phyloP scores from a whole-genome alignment of 2,797 vertebrate species.

The Gymnothorax reevesii region DNA sequence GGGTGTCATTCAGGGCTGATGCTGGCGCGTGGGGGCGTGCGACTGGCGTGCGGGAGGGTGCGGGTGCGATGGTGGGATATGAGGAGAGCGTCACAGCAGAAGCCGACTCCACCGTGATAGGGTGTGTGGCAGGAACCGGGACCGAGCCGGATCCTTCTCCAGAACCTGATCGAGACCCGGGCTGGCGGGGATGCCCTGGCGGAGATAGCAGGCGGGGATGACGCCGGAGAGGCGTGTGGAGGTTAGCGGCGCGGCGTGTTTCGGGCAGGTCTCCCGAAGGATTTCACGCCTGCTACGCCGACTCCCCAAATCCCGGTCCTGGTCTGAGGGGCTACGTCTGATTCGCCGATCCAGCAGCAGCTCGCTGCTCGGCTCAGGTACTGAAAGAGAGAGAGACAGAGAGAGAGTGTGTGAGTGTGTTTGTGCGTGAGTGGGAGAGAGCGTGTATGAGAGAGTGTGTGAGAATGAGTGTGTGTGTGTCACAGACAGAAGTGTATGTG shows the following conservation, averaged over 20 bases:
- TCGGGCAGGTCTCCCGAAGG: constrained; percentile 78
- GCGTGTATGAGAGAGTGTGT: too few species aligned
- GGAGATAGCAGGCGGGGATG: constrained; percentile 71
- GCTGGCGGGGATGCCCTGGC: constrained; percentile 56
- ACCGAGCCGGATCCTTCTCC: constrained; percentile 38
- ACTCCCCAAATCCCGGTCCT: constrained; percentile 80
- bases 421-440: too few species aligned
- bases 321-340: constrained; percentile 73
- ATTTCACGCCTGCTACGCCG: constrained; percentile 82
- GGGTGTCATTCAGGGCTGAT: constrained; percentile 1
- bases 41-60: constrained; percentile 67
- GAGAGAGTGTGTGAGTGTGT: not conserved
- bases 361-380: constrained; percentile 78
- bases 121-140: too few species aligned
- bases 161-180: constrained; percentile 55
- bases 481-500: too few species aligned
- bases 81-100: constrained; percentile 70
- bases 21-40: constrained; percentile 60
- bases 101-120: constrained; percentile 56
- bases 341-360: constrained; percentile 74
- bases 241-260: constrained; percentile 74
- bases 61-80: constrained; percentile 75
- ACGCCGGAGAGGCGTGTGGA: constrained; percentile 54
- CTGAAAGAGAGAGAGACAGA: not conserved
- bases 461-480: not conserved